Conservation (phyloP, 2,888 invertebrate species). For the Pollenia angustigena region DNA sequence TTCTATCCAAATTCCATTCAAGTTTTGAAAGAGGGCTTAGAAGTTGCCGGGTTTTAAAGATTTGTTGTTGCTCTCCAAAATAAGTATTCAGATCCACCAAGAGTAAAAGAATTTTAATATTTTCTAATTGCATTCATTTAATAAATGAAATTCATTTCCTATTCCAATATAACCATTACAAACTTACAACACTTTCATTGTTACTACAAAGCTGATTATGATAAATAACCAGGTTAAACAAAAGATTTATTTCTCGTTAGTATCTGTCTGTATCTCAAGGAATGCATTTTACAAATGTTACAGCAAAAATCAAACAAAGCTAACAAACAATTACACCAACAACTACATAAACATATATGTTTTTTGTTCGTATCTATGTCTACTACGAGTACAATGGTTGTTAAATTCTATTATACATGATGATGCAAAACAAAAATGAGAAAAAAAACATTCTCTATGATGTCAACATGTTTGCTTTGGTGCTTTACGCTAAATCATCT, state of each 20-base stretch:
- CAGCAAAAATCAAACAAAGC: background rate
- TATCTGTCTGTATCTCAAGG: background rate
- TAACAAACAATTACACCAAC: background rate
- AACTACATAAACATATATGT: background rate
- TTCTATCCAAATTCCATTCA: no score
- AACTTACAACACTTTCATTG: conserved; percentile 14
- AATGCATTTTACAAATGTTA: conserved; percentile 7
- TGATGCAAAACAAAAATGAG: conserved; percentile 7
- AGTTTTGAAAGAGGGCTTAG: no score
- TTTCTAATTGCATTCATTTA: no score
- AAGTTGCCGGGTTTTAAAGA: no score
- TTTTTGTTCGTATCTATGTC: background rate
- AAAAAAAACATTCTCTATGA: conserved; percentile 20
- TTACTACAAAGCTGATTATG: conserved; percentile 14
- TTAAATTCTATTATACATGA: conserved; percentile 31
- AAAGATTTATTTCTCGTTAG: conserved; percentile 25
- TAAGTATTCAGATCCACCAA: no score
- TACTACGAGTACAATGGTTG: conserved; percentile 10
- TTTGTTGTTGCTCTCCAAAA: no score
- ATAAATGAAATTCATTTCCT: no score
- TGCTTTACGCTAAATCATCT: conserved; percentile 70
- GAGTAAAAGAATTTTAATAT: no score
- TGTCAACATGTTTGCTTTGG: conserved; percentile 59
- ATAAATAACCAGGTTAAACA: conserved; percentile 19
- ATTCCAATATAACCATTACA: background rate